Base-by-base conservation (phyloP, 1,140 invertebrate genomes). In the Drosophila subpulchrella region DNA sequence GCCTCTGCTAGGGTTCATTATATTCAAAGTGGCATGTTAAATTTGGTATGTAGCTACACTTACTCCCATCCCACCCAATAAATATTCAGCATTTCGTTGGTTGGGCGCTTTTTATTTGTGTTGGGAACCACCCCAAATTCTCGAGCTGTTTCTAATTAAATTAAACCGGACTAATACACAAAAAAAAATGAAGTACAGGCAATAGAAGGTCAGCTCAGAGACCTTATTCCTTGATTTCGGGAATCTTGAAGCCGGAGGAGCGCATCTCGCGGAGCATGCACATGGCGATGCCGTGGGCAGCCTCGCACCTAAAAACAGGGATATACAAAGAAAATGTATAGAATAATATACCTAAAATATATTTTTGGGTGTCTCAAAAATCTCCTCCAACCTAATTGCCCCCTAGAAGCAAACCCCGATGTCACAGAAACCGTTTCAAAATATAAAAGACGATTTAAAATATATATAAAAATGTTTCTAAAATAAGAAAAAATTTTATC, bases 211-310 rank as follows among this genome's bases (percentile, higher is more conserved):
- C 32, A 27, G 34, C 4, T 42, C n/a, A 8, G 30, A 15, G 11
- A n/a, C 13, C 46, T 15, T 59, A 90, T 39, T 88, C 68, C 63
- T 88, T 81, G 32, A 91, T 10, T 0, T 90, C 65, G 34, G 90
- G 90, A 54, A 91, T 79, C 7, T 90, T 78, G 13, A 73, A 78
- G 41, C 50, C 46, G 27, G 68, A 36, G 6, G 34, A 11, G 10
- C 70, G 71, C 85, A 91, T 84, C 56, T 79, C 79, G 17, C 51
- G 51, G 10, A 91, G 61, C 71, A 91, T 90, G 63, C 90, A 91
- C 80, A 91, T 88, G 36, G 75, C 42, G 36, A 81, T 78, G 4
- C 32, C 41, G 36, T 91, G 90, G 34, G 82, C 85, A 4, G 54
- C 70, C 53, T 90, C 85, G 58, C 90, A 91, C 15, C 90, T 91